Evolutionary conservation across 2,113 vertebrate genomes (phyloP).

Genomic region (Zingel zingel): DNA sequence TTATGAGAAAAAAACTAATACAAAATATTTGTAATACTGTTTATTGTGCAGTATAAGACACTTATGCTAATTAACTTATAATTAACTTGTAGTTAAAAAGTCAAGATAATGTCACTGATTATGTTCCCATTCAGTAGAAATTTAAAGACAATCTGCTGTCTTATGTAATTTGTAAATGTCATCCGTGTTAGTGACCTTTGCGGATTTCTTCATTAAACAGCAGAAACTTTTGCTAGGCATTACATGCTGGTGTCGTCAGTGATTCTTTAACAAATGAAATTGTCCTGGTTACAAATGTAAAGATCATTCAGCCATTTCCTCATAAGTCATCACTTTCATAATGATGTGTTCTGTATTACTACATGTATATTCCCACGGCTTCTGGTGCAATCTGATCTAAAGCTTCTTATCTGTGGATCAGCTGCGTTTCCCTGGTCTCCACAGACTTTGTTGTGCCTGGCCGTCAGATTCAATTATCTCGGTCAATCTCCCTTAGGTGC

Average conservation of each 20-base stretch:
- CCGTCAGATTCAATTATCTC: conserved; percentile 21
- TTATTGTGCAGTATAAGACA: background rate
- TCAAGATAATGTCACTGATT: background rate
- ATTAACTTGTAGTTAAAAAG: background rate
- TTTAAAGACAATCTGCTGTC: conserved; percentile 14
- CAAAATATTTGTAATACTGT: background rate
- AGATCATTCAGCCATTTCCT: background rate
- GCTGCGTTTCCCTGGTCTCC: background rate
- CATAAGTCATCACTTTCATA: background rate
- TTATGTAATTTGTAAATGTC: conserved; percentile 32
- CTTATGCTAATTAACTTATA: too few species aligned
- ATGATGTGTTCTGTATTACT: background rate
- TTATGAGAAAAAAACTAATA: background rate
- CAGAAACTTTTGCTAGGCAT: conserved; percentile 29
- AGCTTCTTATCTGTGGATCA: conserved; percentile 17
- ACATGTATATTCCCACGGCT: background rate
- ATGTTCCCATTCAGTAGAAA: background rate
- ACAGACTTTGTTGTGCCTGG: conserved; percentile 12
- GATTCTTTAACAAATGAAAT: background rate
- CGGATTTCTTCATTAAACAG: conserved; percentile 43
- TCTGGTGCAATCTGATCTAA: background rate
- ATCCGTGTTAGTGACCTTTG: conserved; percentile 45
- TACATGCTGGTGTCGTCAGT: background rate
- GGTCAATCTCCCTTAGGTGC: background rate
- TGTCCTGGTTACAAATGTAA: conserved; percentile 7